phyloP scores from a whole-genome alignment of 2,113 vertebrate genomes.

The Oplegnathus fasciatus region DNA sequence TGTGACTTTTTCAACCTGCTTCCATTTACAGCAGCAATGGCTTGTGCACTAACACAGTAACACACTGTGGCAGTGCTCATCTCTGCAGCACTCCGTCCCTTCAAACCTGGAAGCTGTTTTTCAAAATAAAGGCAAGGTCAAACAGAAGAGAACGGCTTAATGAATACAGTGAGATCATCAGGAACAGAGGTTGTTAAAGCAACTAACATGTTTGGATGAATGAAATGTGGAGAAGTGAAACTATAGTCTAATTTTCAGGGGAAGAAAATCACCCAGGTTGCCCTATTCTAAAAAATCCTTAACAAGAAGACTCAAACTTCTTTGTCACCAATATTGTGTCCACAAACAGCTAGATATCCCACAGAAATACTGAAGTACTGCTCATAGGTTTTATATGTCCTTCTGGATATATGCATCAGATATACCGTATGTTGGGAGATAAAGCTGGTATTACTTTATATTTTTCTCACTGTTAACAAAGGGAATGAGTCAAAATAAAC shows the following conservation, averaged over 20 bases:
- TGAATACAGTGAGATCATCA: background rate
- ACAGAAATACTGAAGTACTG: background rate
- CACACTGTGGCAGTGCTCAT: background rate
- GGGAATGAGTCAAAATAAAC: background rate
- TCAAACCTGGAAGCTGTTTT: background rate
- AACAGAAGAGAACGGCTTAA: background rate
- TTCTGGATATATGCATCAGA: background rate
- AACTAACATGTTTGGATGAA: background rate
- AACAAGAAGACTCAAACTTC: too few species aligned
- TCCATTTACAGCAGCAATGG: conserved; percentile 64
- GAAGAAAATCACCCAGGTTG: background rate
- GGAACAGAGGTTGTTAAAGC: background rate
- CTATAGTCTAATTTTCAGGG: background rate
- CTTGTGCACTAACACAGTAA: conserved; percentile 35
- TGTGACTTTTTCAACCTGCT: conserved; percentile 72
- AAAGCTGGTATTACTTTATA: background rate
- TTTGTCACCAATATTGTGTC: background rate
- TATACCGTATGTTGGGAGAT: background rate
- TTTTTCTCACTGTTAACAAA: background rate
- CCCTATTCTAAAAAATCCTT: background rate
- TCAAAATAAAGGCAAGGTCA: conserved; percentile 20
- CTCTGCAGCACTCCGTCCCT: conserved; percentile 17
- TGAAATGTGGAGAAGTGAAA: background rate
- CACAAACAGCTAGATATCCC: too few species aligned
- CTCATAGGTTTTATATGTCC: background rate